These are phyloP conservation scores for Australoheros scitulus DNA, from an alignment of 2,113 vertebrate genomes.

Conservation along the genomic window DNA sequence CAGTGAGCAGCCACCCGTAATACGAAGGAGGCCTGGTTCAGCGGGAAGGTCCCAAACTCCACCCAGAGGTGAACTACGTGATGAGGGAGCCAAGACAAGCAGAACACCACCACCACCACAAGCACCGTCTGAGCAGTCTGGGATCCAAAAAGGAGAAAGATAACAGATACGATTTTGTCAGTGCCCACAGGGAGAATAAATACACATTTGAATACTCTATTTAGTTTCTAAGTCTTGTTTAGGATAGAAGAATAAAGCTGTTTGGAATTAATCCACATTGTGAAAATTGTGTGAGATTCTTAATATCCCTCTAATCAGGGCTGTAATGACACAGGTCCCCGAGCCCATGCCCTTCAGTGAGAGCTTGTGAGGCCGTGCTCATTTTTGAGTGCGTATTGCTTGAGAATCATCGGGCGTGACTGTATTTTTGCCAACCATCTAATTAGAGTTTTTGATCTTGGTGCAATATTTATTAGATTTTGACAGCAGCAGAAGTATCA, in stretches of 20 bases:
- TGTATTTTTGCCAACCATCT: neutral
- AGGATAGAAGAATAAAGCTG: neutral
- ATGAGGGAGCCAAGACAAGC: conserved; percentile 96
- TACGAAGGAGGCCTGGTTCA: conserved; percentile 94
- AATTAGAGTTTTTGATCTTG: neutral
- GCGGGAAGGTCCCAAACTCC: conserved; percentile 93
- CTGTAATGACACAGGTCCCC: neutral
- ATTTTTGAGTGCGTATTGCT: neutral
- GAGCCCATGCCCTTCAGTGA: neutral
- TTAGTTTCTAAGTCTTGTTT: neutral
- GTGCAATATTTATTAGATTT: neutral
- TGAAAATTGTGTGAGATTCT: neutral
- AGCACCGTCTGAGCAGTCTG: conserved; percentile 97
- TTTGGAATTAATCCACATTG: neutral
- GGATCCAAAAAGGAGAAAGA: neutral
- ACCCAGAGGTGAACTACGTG: conserved; percentile 94
- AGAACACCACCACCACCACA: conserved; percentile 97
- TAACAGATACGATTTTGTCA: conserved; percentile 5
- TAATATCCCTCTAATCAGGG: neutral
- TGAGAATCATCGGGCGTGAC: neutral
- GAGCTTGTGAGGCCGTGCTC: neutral
- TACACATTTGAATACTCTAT: neutral
- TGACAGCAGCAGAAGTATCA: neutral
- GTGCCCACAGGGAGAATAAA: neutral
- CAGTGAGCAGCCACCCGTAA: conserved; percentile 92